Evolutionary conservation across 2,113 vertebrate genomes (phyloP), one percentile per base, ranked within the genome.

Genomic region (Corythoichthys haematopterus): DNA sequence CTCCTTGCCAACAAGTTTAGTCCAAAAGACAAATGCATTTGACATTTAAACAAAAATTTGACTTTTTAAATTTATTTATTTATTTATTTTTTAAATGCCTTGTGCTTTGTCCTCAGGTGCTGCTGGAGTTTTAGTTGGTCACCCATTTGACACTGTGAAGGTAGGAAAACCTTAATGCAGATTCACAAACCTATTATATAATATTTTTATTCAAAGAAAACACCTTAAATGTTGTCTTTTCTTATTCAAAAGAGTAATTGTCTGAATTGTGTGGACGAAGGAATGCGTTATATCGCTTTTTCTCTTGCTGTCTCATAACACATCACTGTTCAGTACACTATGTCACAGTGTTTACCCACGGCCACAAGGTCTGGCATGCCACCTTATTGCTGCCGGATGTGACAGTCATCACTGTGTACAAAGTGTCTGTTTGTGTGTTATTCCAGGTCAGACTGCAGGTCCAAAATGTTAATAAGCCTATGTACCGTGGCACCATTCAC

Each of bases 131-230:
- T 87, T 98, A 70, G 97, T 99, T 52, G 97, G 97, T 89, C 97
- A 99, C 80, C 97, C 97, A 0, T 98, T 99, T 76, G 97, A 99
- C 85, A 99, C 96, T 0, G 96, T 99, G 53, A 99, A 99, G 95
- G 96, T 98, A 88, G 85, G 94, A 87, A 35, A 62, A 56, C 58
- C 6, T 20, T 9, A 1, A 14, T 28, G 7, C 9, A n/a, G 16
- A 15, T 51, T 51, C 36, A 48, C 4, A 7, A n/a, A 4, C 1
- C 20, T 28, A 28, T 28, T 28, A 28, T 28, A 28, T 28, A 28
- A 28, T 43, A 43, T 5, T 43, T 43, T 43, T 43, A 43, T 7
- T 43, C 6, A 8, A 43, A 3, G 40, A 43, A 43, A 8, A 43
- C 20, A 43, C 40, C 9, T 43, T 5, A 43, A 2, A 43, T 2